Evolutionary conservation across 1,140 invertebrate species (phyloP).

Genomic region (Eulimnadia texana): DNA sequence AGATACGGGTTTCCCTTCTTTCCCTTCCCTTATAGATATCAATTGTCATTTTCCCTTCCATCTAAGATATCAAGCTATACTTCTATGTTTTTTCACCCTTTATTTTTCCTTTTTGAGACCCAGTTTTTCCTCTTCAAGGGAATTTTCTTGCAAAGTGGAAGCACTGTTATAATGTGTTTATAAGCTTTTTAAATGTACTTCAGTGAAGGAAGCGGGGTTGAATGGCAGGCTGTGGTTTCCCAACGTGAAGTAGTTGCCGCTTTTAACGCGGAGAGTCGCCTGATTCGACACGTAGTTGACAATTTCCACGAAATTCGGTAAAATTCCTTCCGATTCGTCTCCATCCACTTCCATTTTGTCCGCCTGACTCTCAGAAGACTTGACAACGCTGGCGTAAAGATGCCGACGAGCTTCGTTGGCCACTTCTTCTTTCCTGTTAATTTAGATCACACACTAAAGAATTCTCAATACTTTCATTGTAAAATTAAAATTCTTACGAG

Average conservation of each 20-base stretch:
- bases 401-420: conserved; percentile 52
- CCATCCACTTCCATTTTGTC: conserved; percentile 22
- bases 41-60: too few species aligned
- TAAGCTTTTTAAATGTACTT: too few species aligned
- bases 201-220: conserved; percentile 42
- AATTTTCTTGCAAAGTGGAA: too few species aligned
- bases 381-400: conserved; percentile 35
- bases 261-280: conserved; percentile 40
- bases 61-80: too few species aligned
- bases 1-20: too few species aligned
- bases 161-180: too few species aligned
- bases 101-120: too few species aligned
- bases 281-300: conserved; percentile 46
- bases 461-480: background rate
- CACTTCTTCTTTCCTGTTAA: conserved; percentile 58
- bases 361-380: background rate
- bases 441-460: background rate
- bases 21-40: too few species aligned
- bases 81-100: too few species aligned
- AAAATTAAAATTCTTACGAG: conserved; percentile 35
- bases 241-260: conserved; percentile 35
- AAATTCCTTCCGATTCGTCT: conserved; percentile 24
- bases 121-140: too few species aligned
- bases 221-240: conserved; percentile 52
- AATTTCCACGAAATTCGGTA: conserved; percentile 45